These are phyloP conservation scores for Mythimna ferrago DNA, from an alignment of 2,888 invertebrate species.

Conservation along the genomic window DNA sequence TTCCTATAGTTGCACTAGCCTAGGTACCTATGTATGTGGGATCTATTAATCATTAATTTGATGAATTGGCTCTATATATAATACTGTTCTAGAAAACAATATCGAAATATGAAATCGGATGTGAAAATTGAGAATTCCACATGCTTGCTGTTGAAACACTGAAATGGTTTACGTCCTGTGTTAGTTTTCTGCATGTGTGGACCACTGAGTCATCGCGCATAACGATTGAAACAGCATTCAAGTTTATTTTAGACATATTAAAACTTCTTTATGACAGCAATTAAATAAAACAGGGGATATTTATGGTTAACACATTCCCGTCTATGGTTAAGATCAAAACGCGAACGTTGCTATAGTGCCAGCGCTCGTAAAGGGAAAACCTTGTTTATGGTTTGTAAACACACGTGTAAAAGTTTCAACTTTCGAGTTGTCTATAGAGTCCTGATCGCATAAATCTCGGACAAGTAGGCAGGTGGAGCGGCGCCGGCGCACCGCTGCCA, in stretches of 20 bases:
- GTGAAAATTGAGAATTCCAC: slow-evolving; percentile 24
- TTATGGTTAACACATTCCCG: slow-evolving; percentile 58
- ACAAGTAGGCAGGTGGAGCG: slow-evolving; percentile 82
- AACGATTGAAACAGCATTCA: slow-evolving; percentile 26
- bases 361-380: slow-evolving; percentile 64
- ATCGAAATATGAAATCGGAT: slow-evolving; percentile 25
- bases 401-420: slow-evolving; percentile 67
- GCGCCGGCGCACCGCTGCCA: slow-evolving; percentile 80
- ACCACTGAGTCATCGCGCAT: slow-evolving; percentile 50
- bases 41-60: slow-evolving; percentile 20
- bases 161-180: slow-evolving; percentile 26
- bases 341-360: slow-evolving; percentile 33
- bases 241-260: slow-evolving; percentile 59
- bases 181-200: slow-evolving; percentile 35
- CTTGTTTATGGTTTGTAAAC: slow-evolving; percentile 64
- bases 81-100: slow-evolving; percentile 5
- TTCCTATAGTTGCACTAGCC: no score
- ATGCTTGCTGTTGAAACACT: slow-evolving; percentile 21
- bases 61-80: slow-evolving; percentile 8
- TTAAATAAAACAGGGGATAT: slow-evolving; percentile 58
- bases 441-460: slow-evolving; percentile 79
- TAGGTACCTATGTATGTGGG: no score
- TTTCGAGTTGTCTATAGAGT: slow-evolving; percentile 70
- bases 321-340: slow-evolving; percentile 57
- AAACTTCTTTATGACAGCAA: slow-evolving; percentile 52